Evolutionary conservation across 1,140 invertebrate species (phyloP).

Genomic region (Trichonephila clavata): DNA sequence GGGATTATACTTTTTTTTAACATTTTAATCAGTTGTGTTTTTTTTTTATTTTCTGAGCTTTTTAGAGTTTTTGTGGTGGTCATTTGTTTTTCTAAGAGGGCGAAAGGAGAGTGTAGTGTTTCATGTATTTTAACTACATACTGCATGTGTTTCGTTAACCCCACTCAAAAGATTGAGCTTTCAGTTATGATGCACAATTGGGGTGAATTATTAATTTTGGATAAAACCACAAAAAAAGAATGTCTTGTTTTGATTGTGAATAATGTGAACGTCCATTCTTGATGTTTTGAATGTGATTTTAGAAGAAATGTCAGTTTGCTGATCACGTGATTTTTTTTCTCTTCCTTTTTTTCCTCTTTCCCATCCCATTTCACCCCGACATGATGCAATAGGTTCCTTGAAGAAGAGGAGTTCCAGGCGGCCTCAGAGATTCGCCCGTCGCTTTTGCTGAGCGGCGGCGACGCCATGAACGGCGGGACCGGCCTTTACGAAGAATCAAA

Average conservation of each 20-base stretch:
- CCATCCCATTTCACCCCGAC: background rate
- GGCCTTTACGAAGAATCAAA: slow-evolving; percentile 61
- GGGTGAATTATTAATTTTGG: slow-evolving; percentile 4
- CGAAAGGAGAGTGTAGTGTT: background rate
- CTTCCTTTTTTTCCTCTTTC: background rate
- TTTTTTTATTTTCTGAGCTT: background rate
- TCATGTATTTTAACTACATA: background rate
- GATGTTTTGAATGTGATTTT: slow-evolving; percentile 11
- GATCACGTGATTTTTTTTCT: slow-evolving; percentile 46
- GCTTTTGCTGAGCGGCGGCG: background rate
- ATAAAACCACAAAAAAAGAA: background rate
- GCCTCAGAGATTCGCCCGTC: slow-evolving; percentile 46
- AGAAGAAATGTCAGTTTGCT: slow-evolving; percentile 50
- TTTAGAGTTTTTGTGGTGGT: slow-evolving; percentile 13
- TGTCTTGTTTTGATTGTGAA: background rate
- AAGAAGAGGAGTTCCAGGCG: slow-evolving; percentile 59
- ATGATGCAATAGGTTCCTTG: slow-evolving; percentile 59
- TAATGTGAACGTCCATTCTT: background rate
- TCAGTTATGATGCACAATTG: background rate
- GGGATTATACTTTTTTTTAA: background rate
- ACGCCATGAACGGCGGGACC: slow-evolving; percentile 54
- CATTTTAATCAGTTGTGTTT: background rate
- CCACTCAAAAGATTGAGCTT: background rate
- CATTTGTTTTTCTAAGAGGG: background rate
- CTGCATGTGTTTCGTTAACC: slow-evolving; percentile 15